Base-by-base conservation (phyloP, 2,797 vertebrate genomes). In the Peromyscus nudipes region DNA sequence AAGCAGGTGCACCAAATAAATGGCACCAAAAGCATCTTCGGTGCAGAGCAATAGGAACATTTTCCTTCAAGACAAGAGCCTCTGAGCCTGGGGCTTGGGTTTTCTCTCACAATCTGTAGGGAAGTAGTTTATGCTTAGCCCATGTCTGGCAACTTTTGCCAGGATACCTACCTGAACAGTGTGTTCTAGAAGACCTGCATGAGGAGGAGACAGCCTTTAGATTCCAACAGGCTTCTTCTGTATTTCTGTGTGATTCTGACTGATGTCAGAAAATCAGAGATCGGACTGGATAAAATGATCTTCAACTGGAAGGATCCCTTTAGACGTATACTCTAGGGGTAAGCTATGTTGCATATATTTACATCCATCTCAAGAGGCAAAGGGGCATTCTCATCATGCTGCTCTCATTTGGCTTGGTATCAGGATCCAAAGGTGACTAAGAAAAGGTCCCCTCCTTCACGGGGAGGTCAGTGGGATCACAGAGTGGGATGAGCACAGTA, bases 111-210 rank as follows among this genome's bases (percentile, higher is more conserved):
- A 2, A 12, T 11, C 10, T 65, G 25, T 71, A 34, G 37, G 11
- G 19, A 75, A 25, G 43, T 60, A 57, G n/a, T 13, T 31, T 23
- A 9, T 4, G 0, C 67, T 2, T 2, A 77, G 27, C 29, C 0
- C 0, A 25, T 7, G 4, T 31, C 31, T 34, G 6, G 1, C 5
- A 27, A 4, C 10, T 4, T 55, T 81, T 52, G 16, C 19, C 79
- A 29, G 13, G 40, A 34, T 0, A 37, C 23, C 43, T n/a, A 13
- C 91, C n/a, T 12, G 4, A 31, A 31, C 29, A 13, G 2, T 0
- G 14, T 0, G 4, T 60, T 89, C 31, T 13, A 29, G 65, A 85
- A 65, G 62, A 67, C 23, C 29, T 29, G 4, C 2, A 4, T 14
- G 80, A 92, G 31, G 13, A 25, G 0, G 0, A 1, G 75, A 19